Evolutionary conservation across 2,888 invertebrate species (phyloP).

Genomic region (Drosophila antonietae): DNA sequence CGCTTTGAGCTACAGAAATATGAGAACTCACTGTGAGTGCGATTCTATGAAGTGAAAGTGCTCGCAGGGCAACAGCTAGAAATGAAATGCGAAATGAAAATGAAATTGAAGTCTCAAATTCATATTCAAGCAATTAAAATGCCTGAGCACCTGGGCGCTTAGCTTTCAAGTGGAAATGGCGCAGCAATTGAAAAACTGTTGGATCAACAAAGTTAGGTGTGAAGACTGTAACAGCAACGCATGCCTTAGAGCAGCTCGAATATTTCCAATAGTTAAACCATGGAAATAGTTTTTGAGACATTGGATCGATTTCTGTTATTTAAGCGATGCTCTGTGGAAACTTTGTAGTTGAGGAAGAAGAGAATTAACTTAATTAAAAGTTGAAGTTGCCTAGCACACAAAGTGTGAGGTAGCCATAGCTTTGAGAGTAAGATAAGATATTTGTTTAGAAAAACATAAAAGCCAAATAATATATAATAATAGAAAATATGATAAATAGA

Average conservation of each 20-base stretch:
- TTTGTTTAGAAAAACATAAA: not conserved
- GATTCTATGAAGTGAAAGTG: conserved; percentile 55
- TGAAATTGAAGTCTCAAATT: conserved; percentile 8
- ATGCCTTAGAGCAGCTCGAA: not conserved
- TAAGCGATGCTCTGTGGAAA: not conserved
- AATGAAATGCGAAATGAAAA: conserved; percentile 31
- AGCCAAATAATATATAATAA: not conserved
- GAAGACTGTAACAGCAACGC: not conserved
- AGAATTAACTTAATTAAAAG: not conserved
- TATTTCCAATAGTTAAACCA: not conserved
- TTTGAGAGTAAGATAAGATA: not conserved
- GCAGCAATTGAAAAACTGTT: not conserved
- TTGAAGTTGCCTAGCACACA: not conserved
- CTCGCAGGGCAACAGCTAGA: conserved; percentile 28
- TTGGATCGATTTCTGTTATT: not conserved
- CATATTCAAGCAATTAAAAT: conserved; percentile 6
- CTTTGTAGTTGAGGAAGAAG: not conserved
- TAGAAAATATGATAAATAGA: not conserved
- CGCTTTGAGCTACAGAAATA: conserved; percentile 30
- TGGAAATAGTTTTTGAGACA: not conserved
- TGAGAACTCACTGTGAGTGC: conserved; percentile 36
- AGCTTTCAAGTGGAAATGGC: not conserved
- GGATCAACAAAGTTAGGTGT: conserved; percentile 2
- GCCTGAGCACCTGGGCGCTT: not conserved
- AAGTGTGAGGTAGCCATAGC: not conserved